Percentiles rank a stretch among this genome's conserved stretches.
These are phyloP conservation scores for Hartigia nigra DNA, from an alignment of 2,888 invertebrate species.

Conservation along the genomic window DNA sequence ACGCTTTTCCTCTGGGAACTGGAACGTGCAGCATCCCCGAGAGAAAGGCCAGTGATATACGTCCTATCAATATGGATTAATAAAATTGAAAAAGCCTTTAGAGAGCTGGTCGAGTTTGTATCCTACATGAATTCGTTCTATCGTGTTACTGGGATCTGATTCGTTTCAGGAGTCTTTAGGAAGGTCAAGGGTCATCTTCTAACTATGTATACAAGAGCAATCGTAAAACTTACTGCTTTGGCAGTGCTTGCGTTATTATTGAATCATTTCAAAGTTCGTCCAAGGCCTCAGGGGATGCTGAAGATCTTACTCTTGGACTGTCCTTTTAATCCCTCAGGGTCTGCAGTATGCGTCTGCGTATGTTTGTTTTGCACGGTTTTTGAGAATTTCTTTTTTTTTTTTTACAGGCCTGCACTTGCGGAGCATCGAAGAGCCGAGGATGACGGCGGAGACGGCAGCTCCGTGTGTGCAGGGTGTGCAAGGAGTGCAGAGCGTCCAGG, in stretches of 20 bases:
- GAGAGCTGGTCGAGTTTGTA: background rate
- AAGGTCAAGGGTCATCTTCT: background rate
- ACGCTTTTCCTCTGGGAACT: background rate
- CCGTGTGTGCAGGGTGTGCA: constrained; percentile 75
- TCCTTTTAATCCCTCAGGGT: background rate
- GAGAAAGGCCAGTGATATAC: background rate
- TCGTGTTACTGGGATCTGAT: background rate
- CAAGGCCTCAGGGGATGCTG: background rate
- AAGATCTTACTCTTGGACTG: background rate
- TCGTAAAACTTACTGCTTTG: background rate
- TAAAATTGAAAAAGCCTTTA: background rate
- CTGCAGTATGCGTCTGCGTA: background rate
- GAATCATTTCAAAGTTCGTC: background rate
- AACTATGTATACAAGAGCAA: background rate
- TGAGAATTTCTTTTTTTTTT: constrained; percentile 58
- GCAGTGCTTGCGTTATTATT: background rate
- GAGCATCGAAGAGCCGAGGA: constrained; percentile 85
- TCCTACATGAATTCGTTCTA: background rate
- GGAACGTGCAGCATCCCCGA: background rate
- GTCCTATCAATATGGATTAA: background rate
- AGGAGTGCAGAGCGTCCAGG: constrained; percentile 67
- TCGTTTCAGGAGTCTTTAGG: background rate
- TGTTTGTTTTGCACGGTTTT: background rate
- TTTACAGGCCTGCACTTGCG: constrained; percentile 85
- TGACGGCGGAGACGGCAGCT: constrained; percentile 75